phyloP scores from a whole-genome alignment of 2,797 vertebrate species.

The Alcedo quadribrachys region DNA sequence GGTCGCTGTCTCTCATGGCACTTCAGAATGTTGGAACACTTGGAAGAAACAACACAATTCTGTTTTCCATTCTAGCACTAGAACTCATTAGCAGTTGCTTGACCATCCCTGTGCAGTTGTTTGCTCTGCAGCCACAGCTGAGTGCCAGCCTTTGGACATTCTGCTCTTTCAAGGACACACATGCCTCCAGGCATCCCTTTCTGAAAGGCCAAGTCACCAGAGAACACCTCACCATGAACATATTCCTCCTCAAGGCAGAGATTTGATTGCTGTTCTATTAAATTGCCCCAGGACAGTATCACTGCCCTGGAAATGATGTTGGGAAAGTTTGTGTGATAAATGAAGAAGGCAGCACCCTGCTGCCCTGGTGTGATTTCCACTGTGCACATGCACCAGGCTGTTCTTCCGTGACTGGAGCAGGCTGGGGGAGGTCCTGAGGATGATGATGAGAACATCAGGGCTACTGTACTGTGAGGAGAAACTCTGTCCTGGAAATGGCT shows the following conservation, averaged over 20 bases:
- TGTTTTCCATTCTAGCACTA: not conserved
- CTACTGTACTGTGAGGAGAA: not conserved
- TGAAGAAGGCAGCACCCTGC: not conserved
- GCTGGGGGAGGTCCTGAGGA: not conserved
- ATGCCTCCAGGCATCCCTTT: not conserved
- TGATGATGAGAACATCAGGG: not conserved
- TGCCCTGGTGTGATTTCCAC: not conserved
- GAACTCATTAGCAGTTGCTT: not conserved
- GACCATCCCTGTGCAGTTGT: not conserved
- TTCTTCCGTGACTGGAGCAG: not conserved
- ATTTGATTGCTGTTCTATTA: not conserved
- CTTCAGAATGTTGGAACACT: not conserved
- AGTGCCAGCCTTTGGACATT: not conserved
- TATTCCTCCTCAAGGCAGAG: not conserved
- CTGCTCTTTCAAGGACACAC: not conserved
- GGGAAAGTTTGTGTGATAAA: not conserved
- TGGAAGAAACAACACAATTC: not conserved
- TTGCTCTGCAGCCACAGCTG: not conserved
- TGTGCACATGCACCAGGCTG: not conserved
- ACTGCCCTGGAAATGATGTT: not conserved
- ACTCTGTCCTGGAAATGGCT: not conserved
- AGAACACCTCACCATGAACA: not conserved
- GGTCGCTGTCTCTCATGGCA: not conserved
- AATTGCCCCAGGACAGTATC: conserved; percentile 4
- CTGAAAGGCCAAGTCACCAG: not conserved